These are phyloP conservation scores for Saccopteryx bilineata DNA, from an alignment of 2,113 vertebrate genomes.

Conservation along the genomic window DNA sequence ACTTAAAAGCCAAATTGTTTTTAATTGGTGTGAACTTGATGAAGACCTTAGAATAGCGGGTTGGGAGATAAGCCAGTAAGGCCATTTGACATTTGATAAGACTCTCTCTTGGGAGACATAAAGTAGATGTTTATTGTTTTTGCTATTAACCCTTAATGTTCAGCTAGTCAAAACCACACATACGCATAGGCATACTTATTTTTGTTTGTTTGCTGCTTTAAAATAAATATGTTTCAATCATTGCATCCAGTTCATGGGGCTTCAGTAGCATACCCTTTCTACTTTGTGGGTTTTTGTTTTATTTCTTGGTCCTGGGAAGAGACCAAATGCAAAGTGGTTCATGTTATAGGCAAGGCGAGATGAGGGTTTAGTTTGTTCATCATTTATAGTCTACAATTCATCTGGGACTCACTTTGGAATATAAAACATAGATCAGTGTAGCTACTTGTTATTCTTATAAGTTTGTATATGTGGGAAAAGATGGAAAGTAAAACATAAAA, in stretches of 20 bases:
- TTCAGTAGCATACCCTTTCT: background rate
- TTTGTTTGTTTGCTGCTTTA: constrained; percentile 17
- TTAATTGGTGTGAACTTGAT: constrained; percentile 75
- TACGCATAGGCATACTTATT: background rate
- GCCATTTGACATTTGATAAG: constrained; percentile 71
- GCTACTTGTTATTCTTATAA: background rate
- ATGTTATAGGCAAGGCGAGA: background rate
- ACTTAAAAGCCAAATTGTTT: constrained; percentile 71
- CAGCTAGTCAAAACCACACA: constrained; percentile 40
- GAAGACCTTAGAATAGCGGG: constrained; percentile 47
- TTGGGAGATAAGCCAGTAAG: constrained; percentile 62
- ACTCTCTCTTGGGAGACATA: constrained; percentile 57
- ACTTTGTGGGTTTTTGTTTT: background rate
- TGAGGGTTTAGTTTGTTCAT: background rate
- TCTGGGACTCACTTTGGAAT: constrained; percentile 25
- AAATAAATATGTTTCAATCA: background rate
- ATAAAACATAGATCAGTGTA: constrained; percentile 1
- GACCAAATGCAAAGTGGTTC: background rate
- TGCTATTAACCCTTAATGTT: constrained; percentile 58
- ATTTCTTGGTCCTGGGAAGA: constrained; percentile 5
- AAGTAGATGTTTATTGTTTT: constrained; percentile 71
- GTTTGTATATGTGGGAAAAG: background rate
- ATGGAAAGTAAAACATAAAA: constrained; percentile 14
- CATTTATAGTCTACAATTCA: constrained; percentile 25
- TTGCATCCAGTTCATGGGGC: background rate